Evolutionary conservation across 2,113 vertebrate species (phyloP).

Genomic region (Polypterus bichir): DNA sequence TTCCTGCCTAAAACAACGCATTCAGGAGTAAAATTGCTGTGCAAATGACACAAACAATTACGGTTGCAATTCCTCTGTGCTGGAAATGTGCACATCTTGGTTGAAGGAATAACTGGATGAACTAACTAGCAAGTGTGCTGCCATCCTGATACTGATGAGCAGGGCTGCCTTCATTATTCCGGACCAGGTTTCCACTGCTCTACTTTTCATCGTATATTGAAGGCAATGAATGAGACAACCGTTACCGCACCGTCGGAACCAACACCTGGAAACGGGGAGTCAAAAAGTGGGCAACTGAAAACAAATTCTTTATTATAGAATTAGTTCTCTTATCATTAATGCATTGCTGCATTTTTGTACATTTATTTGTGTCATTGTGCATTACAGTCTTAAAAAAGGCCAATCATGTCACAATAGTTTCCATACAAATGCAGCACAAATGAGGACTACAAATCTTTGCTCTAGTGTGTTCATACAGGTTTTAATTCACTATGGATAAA

Average conservation of each 20-base stretch:
- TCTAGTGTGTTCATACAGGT: too few relatives aligned
- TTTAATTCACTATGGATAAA: too few relatives aligned
- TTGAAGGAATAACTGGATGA: conserved; percentile 46
- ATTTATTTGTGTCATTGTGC: too few relatives aligned
- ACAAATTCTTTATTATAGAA: not conserved
- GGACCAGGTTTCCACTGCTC: too few relatives aligned
- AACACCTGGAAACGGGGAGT: not conserved
- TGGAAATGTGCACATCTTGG: conserved; percentile 49
- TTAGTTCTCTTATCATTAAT: too few relatives aligned
- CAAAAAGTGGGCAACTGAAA: not conserved
- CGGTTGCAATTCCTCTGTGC: conserved; percentile 45
- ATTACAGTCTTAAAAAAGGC: too few relatives aligned
- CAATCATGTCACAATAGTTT: too few relatives aligned
- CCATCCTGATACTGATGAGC: conserved; percentile 2
- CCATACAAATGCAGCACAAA: too few relatives aligned
- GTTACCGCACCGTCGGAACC: not conserved
- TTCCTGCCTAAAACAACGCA: conserved; percentile 85
- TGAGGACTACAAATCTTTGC: too few relatives aligned
- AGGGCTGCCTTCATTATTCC: not conserved
- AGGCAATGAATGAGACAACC: not conserved
- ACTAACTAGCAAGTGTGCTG: conserved; percentile 29
- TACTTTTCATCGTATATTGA: not conserved
- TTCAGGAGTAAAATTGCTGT: conserved; percentile 70
- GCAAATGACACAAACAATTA: conserved; percentile 78
- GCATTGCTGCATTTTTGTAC: too few relatives aligned